Conservation (phyloP, 2,797 vertebrate genomes). For the Anniella stebbinsi region DNA sequence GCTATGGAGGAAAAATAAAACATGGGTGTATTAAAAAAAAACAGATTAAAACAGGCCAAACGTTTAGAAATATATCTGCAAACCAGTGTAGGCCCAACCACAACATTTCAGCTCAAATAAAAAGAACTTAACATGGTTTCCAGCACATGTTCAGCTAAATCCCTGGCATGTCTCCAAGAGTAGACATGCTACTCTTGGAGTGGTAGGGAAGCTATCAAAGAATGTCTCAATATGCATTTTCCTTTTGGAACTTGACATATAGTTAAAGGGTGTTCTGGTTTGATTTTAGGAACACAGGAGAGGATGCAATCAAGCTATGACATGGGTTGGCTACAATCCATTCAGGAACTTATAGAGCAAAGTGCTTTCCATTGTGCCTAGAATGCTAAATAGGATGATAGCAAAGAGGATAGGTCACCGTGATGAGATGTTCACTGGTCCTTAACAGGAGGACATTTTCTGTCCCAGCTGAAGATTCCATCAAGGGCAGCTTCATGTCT, state of each 20-base stretch:
- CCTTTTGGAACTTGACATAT: not conserved
- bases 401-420: not conserved
- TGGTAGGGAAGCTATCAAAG: not conserved
- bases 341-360: not conserved
- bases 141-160: not conserved
- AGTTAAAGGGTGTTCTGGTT: not conserved
- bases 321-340: not conserved
- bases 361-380: not conserved
- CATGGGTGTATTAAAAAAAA: not conserved
- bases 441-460: not conserved
- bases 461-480: not conserved
- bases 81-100: not conserved
- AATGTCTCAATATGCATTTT: not conserved
- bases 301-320: not conserved
- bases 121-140: not conserved
- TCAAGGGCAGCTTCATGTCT: not conserved
- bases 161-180: not conserved
- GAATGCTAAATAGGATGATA: not conserved
- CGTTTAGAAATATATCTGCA: not conserved
- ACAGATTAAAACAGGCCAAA: not conserved
- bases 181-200: too few relatives aligned
- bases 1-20: conserved; percentile 8
- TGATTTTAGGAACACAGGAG: not conserved
- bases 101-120: conserved; percentile 4
- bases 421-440: not conserved